Conservation (phyloP, 1,140 invertebrate genomes). For the Thereuonema tuberculata region DNA sequence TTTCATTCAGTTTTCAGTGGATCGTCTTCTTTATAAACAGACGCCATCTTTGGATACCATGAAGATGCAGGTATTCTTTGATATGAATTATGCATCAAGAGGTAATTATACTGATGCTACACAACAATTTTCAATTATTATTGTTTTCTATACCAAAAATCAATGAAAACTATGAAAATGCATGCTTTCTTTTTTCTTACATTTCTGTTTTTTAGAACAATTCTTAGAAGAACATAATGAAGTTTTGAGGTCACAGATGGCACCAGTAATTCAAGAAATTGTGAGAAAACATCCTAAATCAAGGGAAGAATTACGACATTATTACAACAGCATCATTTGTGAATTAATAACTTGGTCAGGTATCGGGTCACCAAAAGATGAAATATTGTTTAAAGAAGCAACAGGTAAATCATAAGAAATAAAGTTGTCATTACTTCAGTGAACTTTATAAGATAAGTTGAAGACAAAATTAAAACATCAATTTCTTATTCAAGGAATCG, state of each 20-base stretch:
- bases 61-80: conserved; percentile 2
- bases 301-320: not conserved
- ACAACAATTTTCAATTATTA: not conserved
- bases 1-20: not conserved
- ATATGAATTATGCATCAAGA: not conserved
- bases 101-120: not conserved
- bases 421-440: not conserved
- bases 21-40: not conserved
- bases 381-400: not conserved
- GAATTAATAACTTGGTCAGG: not conserved
- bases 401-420: not conserved
- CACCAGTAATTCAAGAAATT: not conserved
- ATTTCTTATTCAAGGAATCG: not conserved
- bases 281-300: not conserved
- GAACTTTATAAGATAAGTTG: not conserved
- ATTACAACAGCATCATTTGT: not conserved
- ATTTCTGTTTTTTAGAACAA: not conserved
- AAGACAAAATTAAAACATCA: not conserved
- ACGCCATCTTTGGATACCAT: not conserved
- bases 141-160: not conserved
- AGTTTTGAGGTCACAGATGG: not conserved
- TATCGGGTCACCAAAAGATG: not conserved
- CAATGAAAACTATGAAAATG: not conserved
- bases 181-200: not conserved
- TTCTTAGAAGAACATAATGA: not conserved